Percentiles rank a stretch among this genome's conserved stretches.
Evolutionary conservation across 2,888 invertebrate species (phyloP).

Genomic region (Polydrusus tereticollis): DNA sequence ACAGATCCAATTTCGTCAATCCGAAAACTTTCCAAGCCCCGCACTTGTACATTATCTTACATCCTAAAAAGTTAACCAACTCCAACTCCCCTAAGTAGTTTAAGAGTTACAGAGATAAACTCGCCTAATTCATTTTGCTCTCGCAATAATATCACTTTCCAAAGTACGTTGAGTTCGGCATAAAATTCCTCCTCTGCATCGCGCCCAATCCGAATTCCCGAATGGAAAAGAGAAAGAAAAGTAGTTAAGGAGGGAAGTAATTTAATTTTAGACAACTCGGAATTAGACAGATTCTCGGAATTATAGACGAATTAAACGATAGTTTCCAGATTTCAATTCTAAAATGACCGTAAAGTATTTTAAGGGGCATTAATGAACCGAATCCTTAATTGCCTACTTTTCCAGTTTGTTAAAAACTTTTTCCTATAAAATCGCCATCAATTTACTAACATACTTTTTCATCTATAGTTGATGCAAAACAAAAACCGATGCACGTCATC

Average conservation of each 20-base stretch:
- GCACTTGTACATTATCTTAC: background rate
- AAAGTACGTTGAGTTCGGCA: background rate
- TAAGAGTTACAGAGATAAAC: slow-evolving; percentile 24
- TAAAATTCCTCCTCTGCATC: background rate
- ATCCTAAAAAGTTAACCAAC: background rate
- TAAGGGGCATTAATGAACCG: background rate
- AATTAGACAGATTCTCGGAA: background rate
- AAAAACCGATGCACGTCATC: too few relatives aligned
- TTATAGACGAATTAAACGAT: slow-evolving; percentile 6
- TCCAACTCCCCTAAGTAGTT: slow-evolving; percentile 16
- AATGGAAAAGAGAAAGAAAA: background rate
- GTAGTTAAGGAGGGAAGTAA: background rate
- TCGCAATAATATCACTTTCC: background rate
- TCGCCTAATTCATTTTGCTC: slow-evolving; percentile 8
- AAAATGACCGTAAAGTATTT: background rate
- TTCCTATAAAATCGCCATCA: too few relatives aligned
- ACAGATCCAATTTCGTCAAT: background rate
- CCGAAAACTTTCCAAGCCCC: background rate
- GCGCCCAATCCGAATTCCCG: background rate
- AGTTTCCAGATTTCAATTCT: slow-evolving; percentile 1
- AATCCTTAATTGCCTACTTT: background rate
- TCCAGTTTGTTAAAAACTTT: background rate
- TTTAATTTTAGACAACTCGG: background rate
- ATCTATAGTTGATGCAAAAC: too few relatives aligned
- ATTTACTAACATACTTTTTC: too few relatives aligned